Conservation (phyloP, 2,888 invertebrate species). For the Achlya flavicornis region DNA sequence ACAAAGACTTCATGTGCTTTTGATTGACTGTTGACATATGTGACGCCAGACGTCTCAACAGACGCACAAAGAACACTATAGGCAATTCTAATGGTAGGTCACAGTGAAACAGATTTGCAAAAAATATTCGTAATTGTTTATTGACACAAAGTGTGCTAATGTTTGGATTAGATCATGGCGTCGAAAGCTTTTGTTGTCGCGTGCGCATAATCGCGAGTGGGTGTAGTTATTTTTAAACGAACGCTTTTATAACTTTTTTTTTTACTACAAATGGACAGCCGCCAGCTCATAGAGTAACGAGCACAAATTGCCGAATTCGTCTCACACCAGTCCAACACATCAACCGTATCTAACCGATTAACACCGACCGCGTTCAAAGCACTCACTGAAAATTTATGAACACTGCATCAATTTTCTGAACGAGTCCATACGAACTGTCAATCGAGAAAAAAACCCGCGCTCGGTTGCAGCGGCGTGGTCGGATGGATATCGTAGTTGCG, state of each 20-base stretch:
- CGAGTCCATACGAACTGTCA: slow-evolving; percentile 37
- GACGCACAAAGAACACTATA: slow-evolving; percentile 11
- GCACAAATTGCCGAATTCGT: slow-evolving; percentile 65
- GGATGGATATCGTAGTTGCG: slow-evolving; percentile 70
- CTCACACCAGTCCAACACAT: slow-evolving; percentile 53
- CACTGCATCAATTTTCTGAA: slow-evolving; percentile 32
- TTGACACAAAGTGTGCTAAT: slow-evolving; percentile 17
- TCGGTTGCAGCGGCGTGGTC: slow-evolving; percentile 63
- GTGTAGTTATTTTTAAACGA: slow-evolving; percentile 54
- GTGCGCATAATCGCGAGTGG: slow-evolving; percentile 38
- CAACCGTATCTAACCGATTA: slow-evolving; percentile 60
- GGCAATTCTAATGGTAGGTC: neutral
- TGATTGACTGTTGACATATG: slow-evolving; percentile 72
- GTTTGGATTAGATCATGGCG: slow-evolving; percentile 29
- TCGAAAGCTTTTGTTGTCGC: slow-evolving; percentile 37
- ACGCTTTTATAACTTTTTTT: slow-evolving; percentile 61
- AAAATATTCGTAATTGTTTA: slow-evolving; percentile 8
- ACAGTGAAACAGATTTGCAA: neutral
- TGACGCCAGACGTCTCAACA: slow-evolving; percentile 38
- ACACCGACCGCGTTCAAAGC: slow-evolving; percentile 39
- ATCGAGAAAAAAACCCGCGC: slow-evolving; percentile 48
- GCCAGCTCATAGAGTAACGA: slow-evolving; percentile 62
- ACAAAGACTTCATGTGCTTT: slow-evolving; percentile 55
- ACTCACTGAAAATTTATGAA: slow-evolving; percentile 48
- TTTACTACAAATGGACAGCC: slow-evolving; percentile 54